Evolutionary conservation across 2,888 invertebrate genomes (phyloP).

Genomic region (Agrotis segetum): DNA sequence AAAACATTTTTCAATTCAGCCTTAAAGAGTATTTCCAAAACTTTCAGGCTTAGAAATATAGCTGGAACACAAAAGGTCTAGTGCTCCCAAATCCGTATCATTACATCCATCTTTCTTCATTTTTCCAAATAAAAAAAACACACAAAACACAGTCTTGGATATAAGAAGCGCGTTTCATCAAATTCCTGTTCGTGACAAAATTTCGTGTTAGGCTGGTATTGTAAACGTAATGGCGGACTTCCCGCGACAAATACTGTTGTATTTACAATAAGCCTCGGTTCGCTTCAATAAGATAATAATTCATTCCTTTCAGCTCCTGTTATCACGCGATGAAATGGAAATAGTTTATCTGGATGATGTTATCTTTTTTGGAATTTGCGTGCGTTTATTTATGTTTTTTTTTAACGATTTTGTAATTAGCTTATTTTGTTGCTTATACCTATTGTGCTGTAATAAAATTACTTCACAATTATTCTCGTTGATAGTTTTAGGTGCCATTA

Average conservation of each 20-base stretch:
- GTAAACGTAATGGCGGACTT: constrained; percentile 70
- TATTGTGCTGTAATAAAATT: not conserved
- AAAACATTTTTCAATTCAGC: not conserved
- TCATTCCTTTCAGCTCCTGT: constrained; percentile 48
- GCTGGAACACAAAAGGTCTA: not conserved
- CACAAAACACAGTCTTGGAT: constrained; percentile 26
- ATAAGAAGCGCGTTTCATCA: constrained; percentile 26
- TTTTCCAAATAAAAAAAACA: constrained; percentile 15
- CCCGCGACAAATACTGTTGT: constrained; percentile 70
- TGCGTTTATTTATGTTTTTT: constrained; percentile 25
- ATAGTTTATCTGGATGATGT: constrained; percentile 26
- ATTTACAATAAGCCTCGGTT: constrained; percentile 63
- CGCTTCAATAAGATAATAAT: constrained; percentile 56
- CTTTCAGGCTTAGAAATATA: not conserved
- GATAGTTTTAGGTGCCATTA: not conserved
- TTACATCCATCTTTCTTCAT: constrained; percentile 15
- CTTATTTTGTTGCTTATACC: constrained; percentile 8
- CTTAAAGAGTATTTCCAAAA: constrained; percentile 10
- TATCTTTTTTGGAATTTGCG: constrained; percentile 32
- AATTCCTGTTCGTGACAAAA: constrained; percentile 61
- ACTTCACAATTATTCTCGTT: not conserved
- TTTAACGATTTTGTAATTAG: constrained; percentile 28
- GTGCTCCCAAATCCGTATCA: constrained; percentile 3
- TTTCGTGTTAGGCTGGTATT: constrained; percentile 65
- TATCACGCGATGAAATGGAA: constrained; percentile 58